Base-by-base conservation (phyloP, 2,797 vertebrate species). In the Apogon talboti region DNA sequence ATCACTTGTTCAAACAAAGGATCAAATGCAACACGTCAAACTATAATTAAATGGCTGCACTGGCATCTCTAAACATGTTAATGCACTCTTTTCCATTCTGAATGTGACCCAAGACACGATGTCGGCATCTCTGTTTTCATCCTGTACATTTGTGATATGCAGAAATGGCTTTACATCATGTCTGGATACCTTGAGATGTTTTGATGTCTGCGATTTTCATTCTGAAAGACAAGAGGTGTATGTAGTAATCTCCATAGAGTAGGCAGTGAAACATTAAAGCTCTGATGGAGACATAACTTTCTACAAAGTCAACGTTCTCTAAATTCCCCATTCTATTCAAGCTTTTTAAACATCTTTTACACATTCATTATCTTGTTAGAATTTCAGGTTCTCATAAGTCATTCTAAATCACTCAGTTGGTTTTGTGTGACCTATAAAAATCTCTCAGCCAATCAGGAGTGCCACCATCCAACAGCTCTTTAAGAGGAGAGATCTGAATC, bases 161-260 rank as follows among this genome's bases (percentile, higher is more conserved):
- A 80, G 44, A 70, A 74, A 72, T 76, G 0, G 71, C 70, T 81
- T 81, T 68, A 54, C 78, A 82, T 85, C 75, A 68, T 86, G 76
- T 84, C 87, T 82, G 89, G 89, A 95, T 96, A 97, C 97, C 96
- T 97, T 95, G 90, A 90, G 93, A 95, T 76, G 90, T 91, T 96
- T 95, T 94, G 92, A 89, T 94, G 92, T 95, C 96, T 97, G 95
- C 85, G 91, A 94, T 96, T 96, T 98, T 97, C 96, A 96, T 96
- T 98, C 96, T 98, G 96, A 96, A 99, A 98, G 94, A 98, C 93
- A 98, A 98, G 91, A 97, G 89, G 93, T 91, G 94, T 84, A 92
- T 76, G 87, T 87, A 89, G 86, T 92, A 93, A 94, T 93, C 90
- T 90, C 89, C 83, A 91, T 52, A 91, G 82, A 91, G 83, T 68